phyloP scores from a whole-genome alignment of 2,113 vertebrate genomes.

The Onychorhynchus coronatus region DNA sequence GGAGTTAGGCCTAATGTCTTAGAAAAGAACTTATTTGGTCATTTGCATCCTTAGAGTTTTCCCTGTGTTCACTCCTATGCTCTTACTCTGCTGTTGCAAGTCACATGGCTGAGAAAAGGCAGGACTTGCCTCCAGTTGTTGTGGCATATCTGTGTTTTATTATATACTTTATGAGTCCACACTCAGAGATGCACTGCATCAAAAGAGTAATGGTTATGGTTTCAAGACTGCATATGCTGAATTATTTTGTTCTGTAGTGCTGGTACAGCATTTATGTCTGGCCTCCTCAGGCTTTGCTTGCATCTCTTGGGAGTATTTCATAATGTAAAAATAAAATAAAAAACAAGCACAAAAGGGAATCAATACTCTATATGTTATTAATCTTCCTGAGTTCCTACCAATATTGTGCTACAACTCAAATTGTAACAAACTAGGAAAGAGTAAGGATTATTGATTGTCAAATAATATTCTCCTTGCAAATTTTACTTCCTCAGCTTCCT shows the following conservation, averaged over 20 bases:
- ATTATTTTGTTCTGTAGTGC: slow-evolving; percentile 28
- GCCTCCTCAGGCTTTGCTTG: slow-evolving; percentile 2
- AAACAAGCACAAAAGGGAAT: slow-evolving; percentile 21
- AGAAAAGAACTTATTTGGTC: background rate
- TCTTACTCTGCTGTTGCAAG: background rate
- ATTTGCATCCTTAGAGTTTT: background rate
- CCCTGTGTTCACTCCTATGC: background rate
- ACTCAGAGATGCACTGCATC: slow-evolving; percentile 7
- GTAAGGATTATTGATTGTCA: slow-evolving; percentile 15
- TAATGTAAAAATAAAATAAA: slow-evolving; percentile 47
- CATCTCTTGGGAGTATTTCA: slow-evolving; percentile 30
- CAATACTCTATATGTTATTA: background rate
- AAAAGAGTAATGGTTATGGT: slow-evolving; percentile 56
- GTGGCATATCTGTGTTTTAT: slow-evolving; percentile 37
- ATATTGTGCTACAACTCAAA: background rate
- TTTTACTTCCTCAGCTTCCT: background rate
- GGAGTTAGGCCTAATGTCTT: background rate
- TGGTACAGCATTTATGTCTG: slow-evolving; percentile 29
- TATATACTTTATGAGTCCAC: slow-evolving; percentile 13
- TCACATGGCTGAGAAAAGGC: slow-evolving; percentile 12
- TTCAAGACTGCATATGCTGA: slow-evolving; percentile 41
- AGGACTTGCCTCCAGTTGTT: background rate
- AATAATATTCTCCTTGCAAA: background rate
- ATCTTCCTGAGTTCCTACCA: background rate
- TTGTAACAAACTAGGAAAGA: background rate